Base-by-base conservation (phyloP, 2,113 vertebrate species). In the Mesembrinibis cayennensis region DNA sequence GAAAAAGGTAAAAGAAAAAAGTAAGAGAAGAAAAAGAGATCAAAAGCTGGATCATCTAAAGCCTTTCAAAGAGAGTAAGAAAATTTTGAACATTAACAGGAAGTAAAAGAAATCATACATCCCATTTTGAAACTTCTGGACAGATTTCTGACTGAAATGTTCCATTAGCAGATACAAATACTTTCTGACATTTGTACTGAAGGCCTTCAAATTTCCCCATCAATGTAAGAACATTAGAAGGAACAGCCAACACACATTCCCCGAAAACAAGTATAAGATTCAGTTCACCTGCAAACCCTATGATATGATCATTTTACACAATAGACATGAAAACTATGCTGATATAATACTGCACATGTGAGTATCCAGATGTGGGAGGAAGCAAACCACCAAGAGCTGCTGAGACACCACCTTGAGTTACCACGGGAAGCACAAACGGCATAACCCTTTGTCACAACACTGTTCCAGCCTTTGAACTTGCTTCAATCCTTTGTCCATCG, bases 241-340 rank as follows among this genome's bases (percentile, higher is more conserved):
- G 13, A 91, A 45, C 15, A 69, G 17, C 9, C 40, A 77, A 44
- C 4, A 26, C 1, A 2, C 1, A 0, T 29, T 45, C 58, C 22
- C 53, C 77, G 56, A 63, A 83, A 83, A 77, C 2, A 77, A 7
- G 5, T 13, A 7, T 49, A 58, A 79, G 20, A 47, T 16, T 78
- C 38, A 36, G 11, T 40, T 85, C 36, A 61, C 11, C 14, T 38
- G 7, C 38, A 69, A 72, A 32, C 47, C 26, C 22, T 50, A 3
- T 3, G 7, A 14, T 6, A 53, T 13, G 20, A 50, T 30, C n/a
- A 3, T 74, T 82, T 62, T 44, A 74, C 4, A 1, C 15, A 78
- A n/a, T 5, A 67, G 15, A 44, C 45, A 32, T 14, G 7, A 73
- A 20, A 67, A 34, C 3, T 30, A 4, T 15, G 30, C 34, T 45